A percentile compares a stretch with the other conserved stretches of the same genome.
These are phyloP conservation scores for Rhombomys opimus DNA, from an alignment of 2,113 vertebrate genomes.

Conservation along the genomic window DNA sequence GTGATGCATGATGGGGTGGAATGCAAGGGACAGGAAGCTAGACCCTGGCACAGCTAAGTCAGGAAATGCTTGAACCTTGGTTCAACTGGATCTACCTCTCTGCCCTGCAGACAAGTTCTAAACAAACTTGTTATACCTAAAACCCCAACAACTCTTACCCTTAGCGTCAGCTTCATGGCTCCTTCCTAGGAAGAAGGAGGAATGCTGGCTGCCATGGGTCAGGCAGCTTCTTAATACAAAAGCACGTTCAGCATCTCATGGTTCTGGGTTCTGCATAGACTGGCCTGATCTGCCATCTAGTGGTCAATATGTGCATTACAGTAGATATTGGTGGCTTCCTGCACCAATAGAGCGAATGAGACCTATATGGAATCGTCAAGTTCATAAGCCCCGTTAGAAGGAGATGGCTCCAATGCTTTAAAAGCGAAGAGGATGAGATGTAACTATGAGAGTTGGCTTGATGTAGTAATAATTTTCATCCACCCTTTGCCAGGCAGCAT, in stretches of 20 bases:
- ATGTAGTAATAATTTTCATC: background rate
- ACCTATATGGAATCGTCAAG: background rate
- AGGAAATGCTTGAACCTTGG: background rate
- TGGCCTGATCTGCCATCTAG: constrained; percentile 64
- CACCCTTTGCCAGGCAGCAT: background rate
- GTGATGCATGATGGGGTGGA: background rate
- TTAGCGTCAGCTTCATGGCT: background rate
- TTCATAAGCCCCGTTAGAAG: background rate
- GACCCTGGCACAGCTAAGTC: background rate
- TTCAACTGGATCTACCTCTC: background rate
- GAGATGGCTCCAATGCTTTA: constrained; percentile 7
- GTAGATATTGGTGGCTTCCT: accelerated
- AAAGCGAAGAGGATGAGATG: background rate
- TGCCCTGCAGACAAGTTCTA: background rate
- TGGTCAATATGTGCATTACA: background rate
- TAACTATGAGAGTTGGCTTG: background rate
- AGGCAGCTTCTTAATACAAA: background rate
- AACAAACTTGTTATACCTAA: background rate
- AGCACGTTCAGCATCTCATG: accelerated
- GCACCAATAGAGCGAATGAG: background rate
- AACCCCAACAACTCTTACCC: background rate
- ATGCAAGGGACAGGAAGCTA: background rate
- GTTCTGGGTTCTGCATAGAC: background rate
- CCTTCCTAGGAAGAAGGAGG: background rate
- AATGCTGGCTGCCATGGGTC: background rate